Base-by-base conservation (phyloP, 1,140 invertebrate species). In the Drosophila kohkoa region DNA sequence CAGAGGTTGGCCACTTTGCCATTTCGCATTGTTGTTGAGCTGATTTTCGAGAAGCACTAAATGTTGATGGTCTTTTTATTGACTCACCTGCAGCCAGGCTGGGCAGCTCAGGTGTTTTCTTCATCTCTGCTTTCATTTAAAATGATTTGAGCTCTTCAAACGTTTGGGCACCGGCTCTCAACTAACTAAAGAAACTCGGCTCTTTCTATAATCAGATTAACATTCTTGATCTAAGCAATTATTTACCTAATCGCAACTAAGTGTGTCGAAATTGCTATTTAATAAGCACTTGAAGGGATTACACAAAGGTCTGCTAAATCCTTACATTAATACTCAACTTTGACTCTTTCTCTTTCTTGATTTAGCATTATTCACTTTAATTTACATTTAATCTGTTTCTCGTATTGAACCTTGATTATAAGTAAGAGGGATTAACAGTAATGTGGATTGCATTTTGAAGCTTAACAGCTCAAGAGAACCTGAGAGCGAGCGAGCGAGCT, bases 41-140 rank as follows among this genome's bases (percentile, higher is more conserved):
- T 73, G 81, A 85, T 77, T 79, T 83, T 55, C 74, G 58, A 66
- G 55, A 35, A 64, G 86, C 74, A 73, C 71, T 65, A 77, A 83
- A 83, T 72, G 82, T 75, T 86, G 82, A 85, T 85, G 75, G 78
- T 54, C 65, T 67, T 85, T 87, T 86, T 86, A 82, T 87, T 74
- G 75, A 82, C 75, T 75, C 79, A 75, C 82, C 82, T 86, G 82
- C 69, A 85, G 70, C 41, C 41, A 25, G 41, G 69, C 35, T 15
- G 58, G 30, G 38, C 8, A 35, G 52, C 65, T 66, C 70, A 75
- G 77, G 75, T 75, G 82, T 75, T 62, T 78, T 81, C 62, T 20
- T 68, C 48, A 74, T 71, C 62, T 82, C 43, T 46, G 58, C 43
- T 79, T 62, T 62, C 46, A 62, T 74, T 85, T 77, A 32, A 58